Evolutionary conservation across 2,113 vertebrate species (phyloP).

Genomic region (Amazona guildingii): DNA sequence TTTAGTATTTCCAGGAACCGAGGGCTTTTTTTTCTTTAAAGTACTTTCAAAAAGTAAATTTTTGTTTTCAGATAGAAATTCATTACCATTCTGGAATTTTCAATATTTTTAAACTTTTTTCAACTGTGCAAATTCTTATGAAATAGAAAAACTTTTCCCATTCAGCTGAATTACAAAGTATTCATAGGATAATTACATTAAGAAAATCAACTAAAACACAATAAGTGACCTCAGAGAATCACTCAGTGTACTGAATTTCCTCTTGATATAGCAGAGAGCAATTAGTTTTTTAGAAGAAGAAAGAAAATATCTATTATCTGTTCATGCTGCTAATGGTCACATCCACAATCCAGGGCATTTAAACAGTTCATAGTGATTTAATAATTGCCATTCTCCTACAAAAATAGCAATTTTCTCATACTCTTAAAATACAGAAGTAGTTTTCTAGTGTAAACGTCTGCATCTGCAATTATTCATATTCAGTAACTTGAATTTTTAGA

Average conservation of each 20-base stretch:
- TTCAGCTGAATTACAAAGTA: background rate
- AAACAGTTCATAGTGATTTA: conserved; percentile 28
- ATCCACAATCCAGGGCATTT: conserved; percentile 16
- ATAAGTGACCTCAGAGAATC: background rate
- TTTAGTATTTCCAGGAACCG: background rate
- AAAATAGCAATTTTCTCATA: conserved; percentile 34
- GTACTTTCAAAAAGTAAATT: background rate
- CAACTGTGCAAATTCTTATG: background rate
- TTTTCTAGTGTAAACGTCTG: conserved; percentile 11
- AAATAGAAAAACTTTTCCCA: background rate
- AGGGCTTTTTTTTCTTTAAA: background rate
- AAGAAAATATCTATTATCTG: conserved; percentile 40
- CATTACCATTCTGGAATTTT: background rate
- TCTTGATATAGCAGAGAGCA: background rate
- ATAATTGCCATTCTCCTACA: conserved; percentile 45
- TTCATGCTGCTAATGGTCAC: conserved; percentile 18
- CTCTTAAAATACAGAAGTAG: background rate
- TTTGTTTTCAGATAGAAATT: background rate
- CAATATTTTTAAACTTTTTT: background rate
- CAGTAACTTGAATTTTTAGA: conserved; percentile 33
- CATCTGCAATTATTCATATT: conserved; percentile 28
- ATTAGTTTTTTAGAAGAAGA: conserved; percentile 32
- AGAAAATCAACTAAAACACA: background rate
- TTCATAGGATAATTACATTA: background rate
- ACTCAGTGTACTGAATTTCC: background rate